A percentile compares a stretch with the other conserved stretches of the same genome.
Conservation (phyloP, 2,113 vertebrate species). For the Macheiramphus alcinus region DNA sequence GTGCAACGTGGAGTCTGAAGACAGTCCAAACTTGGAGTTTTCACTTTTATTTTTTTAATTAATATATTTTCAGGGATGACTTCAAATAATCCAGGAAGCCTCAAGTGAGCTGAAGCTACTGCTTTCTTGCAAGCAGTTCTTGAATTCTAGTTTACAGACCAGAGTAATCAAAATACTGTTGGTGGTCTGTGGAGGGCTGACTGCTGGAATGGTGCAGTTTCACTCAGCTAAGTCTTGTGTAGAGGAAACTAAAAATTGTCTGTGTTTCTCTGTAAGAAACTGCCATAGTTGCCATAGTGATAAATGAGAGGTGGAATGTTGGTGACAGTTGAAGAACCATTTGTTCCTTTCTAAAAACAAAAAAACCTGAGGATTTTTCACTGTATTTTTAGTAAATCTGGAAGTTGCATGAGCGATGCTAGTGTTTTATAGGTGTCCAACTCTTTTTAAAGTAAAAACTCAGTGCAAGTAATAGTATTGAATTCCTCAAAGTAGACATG, state of each 20-base stretch:
- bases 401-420: background rate
- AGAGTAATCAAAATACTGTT: background rate
- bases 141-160: background rate
- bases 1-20: background rate
- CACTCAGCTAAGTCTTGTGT: background rate
- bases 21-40: background rate
- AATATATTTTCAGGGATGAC: background rate
- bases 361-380: background rate
- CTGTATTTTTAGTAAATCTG: background rate
- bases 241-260: background rate
- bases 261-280: background rate
- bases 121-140: background rate
- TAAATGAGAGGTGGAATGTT: slow-evolving; percentile 27
- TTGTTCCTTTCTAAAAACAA: slow-evolving; percentile 41
- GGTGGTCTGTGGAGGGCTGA: background rate
- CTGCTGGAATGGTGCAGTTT: background rate
- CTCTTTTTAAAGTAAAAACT: background rate
- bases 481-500: background rate
- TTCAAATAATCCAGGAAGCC: background rate
- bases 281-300: slow-evolving; percentile 31
- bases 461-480: background rate
- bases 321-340: slow-evolving; percentile 10
- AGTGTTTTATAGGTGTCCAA: background rate
- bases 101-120: background rate
- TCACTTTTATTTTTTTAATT: background rate